Conservation (phyloP, 2,797 vertebrate genomes). For the Mallotus villosus region DNA sequence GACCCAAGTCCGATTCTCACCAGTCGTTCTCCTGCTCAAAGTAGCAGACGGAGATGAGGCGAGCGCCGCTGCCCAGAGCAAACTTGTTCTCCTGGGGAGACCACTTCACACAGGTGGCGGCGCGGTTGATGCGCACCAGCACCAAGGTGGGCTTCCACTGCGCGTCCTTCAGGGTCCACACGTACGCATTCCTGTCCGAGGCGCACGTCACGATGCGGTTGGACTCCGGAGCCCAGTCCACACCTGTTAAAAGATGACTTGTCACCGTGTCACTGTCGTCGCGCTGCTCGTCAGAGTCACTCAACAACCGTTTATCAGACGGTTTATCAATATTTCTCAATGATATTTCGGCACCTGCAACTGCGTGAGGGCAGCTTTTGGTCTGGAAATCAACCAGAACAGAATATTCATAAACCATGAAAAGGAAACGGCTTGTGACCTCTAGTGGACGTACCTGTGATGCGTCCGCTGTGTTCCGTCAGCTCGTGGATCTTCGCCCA, state of each 20-base stretch:
- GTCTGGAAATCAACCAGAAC: no score
- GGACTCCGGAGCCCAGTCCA: conserved; percentile 74
- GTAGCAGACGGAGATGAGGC: conserved; percentile 84
- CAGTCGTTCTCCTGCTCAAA: conserved; percentile 84
- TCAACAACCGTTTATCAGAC: not conserved
- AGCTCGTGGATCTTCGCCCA: conserved; percentile 74
- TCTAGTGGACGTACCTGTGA: conserved; percentile 63
- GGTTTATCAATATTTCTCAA: no score
- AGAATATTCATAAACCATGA: not conserved
- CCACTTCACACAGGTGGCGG: conserved; percentile 76
- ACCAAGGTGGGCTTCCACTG: conserved; percentile 76
- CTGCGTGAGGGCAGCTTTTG: no score
- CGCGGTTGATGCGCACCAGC: conserved; percentile 74
- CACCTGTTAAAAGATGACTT: conserved; percentile 50
- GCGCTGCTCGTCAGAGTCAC: no score
- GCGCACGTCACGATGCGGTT: conserved; percentile 73
- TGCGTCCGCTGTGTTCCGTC: conserved; percentile 67
- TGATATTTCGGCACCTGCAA: no score
- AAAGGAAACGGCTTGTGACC: not conserved
- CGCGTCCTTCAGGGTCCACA: conserved; percentile 68
- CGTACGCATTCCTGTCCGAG: conserved; percentile 72
- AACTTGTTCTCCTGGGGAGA: conserved; percentile 80
- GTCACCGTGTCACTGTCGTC: no score
- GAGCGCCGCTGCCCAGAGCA: conserved; percentile 79
- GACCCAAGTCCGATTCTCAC: conserved; percentile 51